These are phyloP conservation scores for Gambusia affinis DNA, from an alignment of 2,113 vertebrate genomes.

Conservation along the genomic window DNA sequence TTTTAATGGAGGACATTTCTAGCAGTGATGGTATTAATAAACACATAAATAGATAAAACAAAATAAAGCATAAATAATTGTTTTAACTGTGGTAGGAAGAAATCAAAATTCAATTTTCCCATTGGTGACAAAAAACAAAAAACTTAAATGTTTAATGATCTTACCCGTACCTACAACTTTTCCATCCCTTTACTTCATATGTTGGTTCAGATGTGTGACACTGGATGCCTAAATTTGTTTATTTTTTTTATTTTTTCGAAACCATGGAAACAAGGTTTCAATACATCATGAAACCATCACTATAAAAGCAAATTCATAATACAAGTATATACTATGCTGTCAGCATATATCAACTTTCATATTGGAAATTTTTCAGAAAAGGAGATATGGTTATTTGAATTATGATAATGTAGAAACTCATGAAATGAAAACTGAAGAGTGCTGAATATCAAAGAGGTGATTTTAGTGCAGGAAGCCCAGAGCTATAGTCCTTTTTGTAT, in stretches of 20 bases:
- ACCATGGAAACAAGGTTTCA: constrained; percentile 16
- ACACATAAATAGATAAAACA: too few species aligned
- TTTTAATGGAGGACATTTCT: too few species aligned
- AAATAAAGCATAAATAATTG: too few species aligned
- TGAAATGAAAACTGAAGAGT: constrained; percentile 13
- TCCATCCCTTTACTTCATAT: neutral
- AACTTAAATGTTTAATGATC: neutral
- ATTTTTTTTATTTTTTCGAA: neutral
- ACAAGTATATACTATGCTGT: constrained; percentile 4
- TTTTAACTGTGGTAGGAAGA: too few species aligned
- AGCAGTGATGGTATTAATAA: too few species aligned
- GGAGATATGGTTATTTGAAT: constrained; percentile 37
- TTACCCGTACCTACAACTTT: neutral
- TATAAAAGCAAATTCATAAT: constrained; percentile 1
- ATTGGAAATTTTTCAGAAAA: constrained; percentile 26
- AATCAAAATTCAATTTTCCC: too few species aligned
- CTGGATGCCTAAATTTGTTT: neutral
- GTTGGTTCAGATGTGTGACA: neutral
- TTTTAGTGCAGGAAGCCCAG: neutral
- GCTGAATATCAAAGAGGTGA: constrained; percentile 7
- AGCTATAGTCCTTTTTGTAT: neutral
- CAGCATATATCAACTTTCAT: constrained; percentile 14
- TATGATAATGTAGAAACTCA: constrained; percentile 3
- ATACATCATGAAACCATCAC: constrained; percentile 30
- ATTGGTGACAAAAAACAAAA: neutral